These are phyloP conservation scores for Condylura cristata DNA, from an alignment of 2,113 vertebrate species.

Conservation along the genomic window DNA sequence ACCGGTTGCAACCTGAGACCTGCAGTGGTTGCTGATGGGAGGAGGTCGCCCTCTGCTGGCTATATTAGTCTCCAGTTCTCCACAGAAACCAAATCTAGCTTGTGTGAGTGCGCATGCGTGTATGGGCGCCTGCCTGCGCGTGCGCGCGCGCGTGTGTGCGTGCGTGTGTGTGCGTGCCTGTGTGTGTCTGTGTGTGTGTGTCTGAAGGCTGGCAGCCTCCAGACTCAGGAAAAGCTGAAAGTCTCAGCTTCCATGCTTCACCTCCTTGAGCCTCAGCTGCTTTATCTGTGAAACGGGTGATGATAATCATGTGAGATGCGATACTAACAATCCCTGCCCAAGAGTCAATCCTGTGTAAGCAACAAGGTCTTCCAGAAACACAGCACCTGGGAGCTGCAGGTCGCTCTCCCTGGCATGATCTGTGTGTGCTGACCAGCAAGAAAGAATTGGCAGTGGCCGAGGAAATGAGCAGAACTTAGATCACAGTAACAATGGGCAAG, in stretches of 20 bases:
- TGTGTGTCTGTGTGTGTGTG: too few species aligned
- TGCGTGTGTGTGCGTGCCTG: too few species aligned
- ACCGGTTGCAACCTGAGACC: neutral
- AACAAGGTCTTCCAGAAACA: neutral
- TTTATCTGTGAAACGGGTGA: neutral
- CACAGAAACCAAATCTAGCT: neutral
- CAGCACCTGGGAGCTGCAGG: neutral
- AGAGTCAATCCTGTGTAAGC: neutral
- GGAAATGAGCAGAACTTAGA: neutral
- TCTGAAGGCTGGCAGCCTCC: neutral
- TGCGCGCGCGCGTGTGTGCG: too few species aligned
- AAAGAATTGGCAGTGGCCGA: neutral
- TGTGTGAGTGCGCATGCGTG: too few species aligned
- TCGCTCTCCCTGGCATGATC: neutral
- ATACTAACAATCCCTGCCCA: neutral
- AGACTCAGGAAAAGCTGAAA: neutral
- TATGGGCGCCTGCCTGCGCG: too few species aligned
- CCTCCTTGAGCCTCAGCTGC: neutral
- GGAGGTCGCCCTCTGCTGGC: conserved; percentile 58
- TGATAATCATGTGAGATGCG: neutral
- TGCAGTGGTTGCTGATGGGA: neutral
- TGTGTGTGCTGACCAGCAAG: neutral
- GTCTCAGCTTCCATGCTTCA: neutral
- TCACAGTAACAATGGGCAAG: too few species aligned
- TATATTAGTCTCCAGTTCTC: neutral